phyloP scores from a whole-genome alignment of 2,888 invertebrate genomes.

The Lasioglossum vierecki region DNA sequence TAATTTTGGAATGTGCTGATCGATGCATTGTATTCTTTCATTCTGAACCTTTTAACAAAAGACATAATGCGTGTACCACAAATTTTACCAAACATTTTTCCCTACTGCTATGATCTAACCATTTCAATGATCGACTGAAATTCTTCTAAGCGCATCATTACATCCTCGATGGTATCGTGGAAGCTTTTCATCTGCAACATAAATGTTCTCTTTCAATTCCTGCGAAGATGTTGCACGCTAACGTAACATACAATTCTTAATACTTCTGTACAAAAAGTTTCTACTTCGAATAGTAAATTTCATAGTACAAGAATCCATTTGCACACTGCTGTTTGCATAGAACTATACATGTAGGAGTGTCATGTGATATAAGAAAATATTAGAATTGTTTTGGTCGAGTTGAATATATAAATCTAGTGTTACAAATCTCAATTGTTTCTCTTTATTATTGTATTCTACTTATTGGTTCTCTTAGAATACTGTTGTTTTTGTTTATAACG shows the following conservation, averaged over 20 bases:
- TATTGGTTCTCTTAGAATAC: background rate
- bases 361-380: background rate
- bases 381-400: background rate
- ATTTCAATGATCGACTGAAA: constrained; percentile 83
- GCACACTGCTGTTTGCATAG: background rate
- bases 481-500: background rate
- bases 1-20: constrained; percentile 77
- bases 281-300: background rate
- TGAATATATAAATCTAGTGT: background rate
- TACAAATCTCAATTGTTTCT: background rate
- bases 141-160: constrained; percentile 83
- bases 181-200: constrained; percentile 78
- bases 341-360: background rate
- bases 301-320: background rate
- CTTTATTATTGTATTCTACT: background rate
- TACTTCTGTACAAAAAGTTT: background rate
- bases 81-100: background rate
- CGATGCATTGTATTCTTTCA: constrained; percentile 78
- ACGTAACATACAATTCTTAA: background rate
- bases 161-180: constrained; percentile 81
- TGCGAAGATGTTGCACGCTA: background rate
- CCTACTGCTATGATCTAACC: constrained; percentile 68
- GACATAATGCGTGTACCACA: background rate
- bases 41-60: constrained; percentile 76
- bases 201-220: background rate